Percentiles rank a stretch among this genome's conserved stretches.
Conservation (phyloP, 2,888 invertebrate genomes). For the Nomada hirtipes region DNA sequence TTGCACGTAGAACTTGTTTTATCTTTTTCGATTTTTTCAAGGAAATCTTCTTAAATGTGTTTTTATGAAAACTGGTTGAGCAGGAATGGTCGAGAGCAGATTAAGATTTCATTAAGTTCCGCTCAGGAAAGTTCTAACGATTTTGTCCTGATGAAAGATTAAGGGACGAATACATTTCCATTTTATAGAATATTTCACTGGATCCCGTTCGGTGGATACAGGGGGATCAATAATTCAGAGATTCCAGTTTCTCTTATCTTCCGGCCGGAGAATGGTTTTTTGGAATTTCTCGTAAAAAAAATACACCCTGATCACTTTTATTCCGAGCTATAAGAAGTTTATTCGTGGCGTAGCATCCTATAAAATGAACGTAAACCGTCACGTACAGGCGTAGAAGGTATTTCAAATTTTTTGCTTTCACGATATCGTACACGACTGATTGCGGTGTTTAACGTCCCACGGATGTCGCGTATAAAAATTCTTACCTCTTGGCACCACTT, state of each 20-base stretch:
- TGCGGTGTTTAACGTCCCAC: conserved; percentile 8
- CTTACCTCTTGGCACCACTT: too few species aligned
- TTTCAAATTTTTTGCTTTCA: conserved; percentile 25
- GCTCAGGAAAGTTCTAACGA: background rate
- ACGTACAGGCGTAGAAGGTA: conserved; percentile 14
- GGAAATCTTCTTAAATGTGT: too few species aligned
- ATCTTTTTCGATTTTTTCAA: too few species aligned
- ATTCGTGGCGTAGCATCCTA: conserved; percentile 36
- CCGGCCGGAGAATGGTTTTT: conserved; percentile 42
- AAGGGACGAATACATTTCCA: conserved; percentile 32
- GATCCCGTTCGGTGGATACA: conserved; percentile 37
- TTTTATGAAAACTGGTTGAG: background rate
- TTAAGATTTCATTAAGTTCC: background rate
- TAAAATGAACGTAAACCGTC: conserved; percentile 50
- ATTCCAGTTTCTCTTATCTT: conserved; percentile 12
- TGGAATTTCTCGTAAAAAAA: conserved; percentile 44
- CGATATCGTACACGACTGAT: conserved; percentile 4
- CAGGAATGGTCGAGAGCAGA: background rate
- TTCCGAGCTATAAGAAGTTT: conserved; percentile 46
- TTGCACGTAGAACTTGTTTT: too few species aligned
- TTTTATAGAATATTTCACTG: conserved; percentile 48
- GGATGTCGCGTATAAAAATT: background rate
- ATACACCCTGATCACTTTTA: conserved; percentile 38
- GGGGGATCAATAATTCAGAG: conserved; percentile 52
- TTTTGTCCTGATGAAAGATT: conserved; percentile 14